Evolutionary conservation across 2,888 invertebrate genomes (phyloP), one percentile per base, ranked within the genome.

Genomic region (Hirudinaria manillensis): DNA sequence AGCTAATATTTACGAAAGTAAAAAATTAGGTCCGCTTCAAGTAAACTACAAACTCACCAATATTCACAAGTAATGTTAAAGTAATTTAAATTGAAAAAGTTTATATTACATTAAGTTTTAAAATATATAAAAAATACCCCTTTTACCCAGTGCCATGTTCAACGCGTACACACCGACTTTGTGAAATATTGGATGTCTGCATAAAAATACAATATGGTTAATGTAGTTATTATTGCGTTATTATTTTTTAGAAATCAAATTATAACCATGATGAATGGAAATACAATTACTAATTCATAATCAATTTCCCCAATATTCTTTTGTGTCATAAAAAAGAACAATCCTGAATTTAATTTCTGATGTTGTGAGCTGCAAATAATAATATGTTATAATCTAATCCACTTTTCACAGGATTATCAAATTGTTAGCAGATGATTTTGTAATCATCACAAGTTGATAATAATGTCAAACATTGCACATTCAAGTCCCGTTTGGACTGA

Each of bases 151-250:
- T 68, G 7, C 34, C 68, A 68, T 68, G 68, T 34, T 29, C n/a
- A 13, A 68, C 36, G 10, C n/a, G n/a, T 19, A 68, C 68, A 34
- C 68, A 68, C 34, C 21, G 6, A 10, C 68, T 32, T 34, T 68
- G n/a, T 34, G 68, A 68, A 34, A 68, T 68, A 32, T 68, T 68
- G 2, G 36, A 68, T 10, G 29, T 68, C 68, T 68, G 68, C n/a
- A 68, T 53, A 53, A 53, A 34, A 21, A 34, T 6, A 61, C 61
- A 61, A 29, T 27, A 16, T 16, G 13, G 29, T 27, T 13, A 61
- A 27, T 4, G 13, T 16, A 53, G 21, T 61, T 13, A 13, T 61
- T 1, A 10, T 61, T 61, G n/a, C n/a, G n/a, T n/a, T n/a, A n/a
- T n/a, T n/a, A n/a, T n/a, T n/a, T n/a, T n/a, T n/a, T n/a, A 27